A percentile compares a stretch with the other conserved stretches of the same genome.
These are phyloP conservation scores for Monodelphis domestica DNA, from an alignment of 2,797 vertebrate genomes.

Conservation along the genomic window DNA sequence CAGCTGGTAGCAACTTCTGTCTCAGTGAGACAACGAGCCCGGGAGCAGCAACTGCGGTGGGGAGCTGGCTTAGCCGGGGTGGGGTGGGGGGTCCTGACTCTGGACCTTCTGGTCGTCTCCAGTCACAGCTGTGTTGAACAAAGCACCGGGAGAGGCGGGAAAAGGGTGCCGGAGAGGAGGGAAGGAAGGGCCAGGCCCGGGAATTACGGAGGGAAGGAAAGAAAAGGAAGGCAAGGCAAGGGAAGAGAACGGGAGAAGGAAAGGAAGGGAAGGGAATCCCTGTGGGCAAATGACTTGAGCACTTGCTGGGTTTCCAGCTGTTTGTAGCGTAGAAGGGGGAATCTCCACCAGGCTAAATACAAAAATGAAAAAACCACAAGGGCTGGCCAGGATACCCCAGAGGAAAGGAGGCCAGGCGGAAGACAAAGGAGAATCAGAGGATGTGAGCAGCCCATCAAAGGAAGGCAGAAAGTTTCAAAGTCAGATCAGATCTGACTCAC, in stretches of 20 bases:
- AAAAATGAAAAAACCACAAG: background rate
- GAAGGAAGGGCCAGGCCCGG: background rate
- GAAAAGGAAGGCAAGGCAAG: background rate
- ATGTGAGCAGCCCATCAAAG: background rate
- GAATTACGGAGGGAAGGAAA: background rate
- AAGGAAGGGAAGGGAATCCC: no score
- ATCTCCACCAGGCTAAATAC: background rate
- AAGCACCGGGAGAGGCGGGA: constrained; percentile 20
- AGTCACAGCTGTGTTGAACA: constrained; percentile 69
- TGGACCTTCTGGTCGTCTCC: constrained; percentile 78
- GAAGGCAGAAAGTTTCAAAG: background rate
- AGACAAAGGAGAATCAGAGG: background rate
- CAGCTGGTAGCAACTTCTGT: rapidly evolving
- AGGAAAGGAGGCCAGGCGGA: background rate
- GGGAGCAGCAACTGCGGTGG: constrained; percentile 17
- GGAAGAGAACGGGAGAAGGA: background rate
- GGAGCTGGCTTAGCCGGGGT: constrained; percentile 87
- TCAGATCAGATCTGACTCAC: background rate
- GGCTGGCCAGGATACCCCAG: background rate
- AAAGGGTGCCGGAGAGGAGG: background rate
- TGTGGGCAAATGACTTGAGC: background rate
- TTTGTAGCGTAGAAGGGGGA: no score
- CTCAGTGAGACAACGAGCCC: rapidly evolving
- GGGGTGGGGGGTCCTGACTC: constrained; percentile 70
- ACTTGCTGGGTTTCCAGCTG: background rate